Conservation (phyloP, 2,113 vertebrate genomes). For the Cranoglanis bouderius region DNA sequence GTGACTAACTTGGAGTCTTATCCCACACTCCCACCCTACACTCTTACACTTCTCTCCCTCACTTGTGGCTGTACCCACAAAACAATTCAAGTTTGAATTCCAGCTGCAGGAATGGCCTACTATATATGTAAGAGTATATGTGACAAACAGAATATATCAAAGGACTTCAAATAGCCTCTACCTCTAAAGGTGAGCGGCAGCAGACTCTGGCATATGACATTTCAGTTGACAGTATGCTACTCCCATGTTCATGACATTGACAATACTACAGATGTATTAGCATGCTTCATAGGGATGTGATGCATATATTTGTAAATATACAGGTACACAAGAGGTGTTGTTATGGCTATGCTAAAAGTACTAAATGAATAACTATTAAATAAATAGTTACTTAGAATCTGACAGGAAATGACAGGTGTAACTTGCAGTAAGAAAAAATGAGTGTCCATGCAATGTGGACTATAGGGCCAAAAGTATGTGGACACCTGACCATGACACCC, state of each 20-base stretch:
- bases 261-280: not conserved
- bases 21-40: conserved; percentile 14
- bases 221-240: not conserved
- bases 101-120: not conserved
- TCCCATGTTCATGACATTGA: not conserved
- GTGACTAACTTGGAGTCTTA: conserved; percentile 43
- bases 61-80: not conserved
- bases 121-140: not conserved
- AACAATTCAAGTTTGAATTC: not conserved
- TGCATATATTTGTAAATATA: not conserved
- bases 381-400: not conserved
- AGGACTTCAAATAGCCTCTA: not conserved
- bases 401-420: not conserved
- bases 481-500: not conserved
- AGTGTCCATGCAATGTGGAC: not conserved
- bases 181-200: not conserved
- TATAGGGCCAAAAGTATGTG: not conserved
- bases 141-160: not conserved
- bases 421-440: not conserved
- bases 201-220: not conserved
- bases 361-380: not conserved
- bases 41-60: conserved; percentile 3
- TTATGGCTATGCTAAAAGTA: not conserved
- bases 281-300: not conserved
- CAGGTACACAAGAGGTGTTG: not conserved